These are phyloP conservation scores for Stichopus horrens DNA, from an alignment of 53 echinoderm and acorn worm species.

Conservation along the genomic window DNA sequence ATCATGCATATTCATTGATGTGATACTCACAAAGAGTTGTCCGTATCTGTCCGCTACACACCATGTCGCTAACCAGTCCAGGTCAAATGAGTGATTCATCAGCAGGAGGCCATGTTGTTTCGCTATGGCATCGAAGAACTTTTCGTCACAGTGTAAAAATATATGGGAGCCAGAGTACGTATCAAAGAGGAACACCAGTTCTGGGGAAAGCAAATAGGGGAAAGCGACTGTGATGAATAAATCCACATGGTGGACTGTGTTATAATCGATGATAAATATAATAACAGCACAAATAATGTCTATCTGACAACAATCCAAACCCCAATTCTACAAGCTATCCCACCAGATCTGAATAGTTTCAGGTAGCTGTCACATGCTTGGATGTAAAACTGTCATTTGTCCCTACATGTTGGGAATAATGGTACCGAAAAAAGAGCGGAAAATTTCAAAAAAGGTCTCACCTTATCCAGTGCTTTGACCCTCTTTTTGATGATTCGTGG, in stretches of 20 bases:
- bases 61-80: slow-evolving; percentile 92
- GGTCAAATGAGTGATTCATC: slow-evolving; percentile 79
- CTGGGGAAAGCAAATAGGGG: slow-evolving; percentile 45
- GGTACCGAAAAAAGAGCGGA: no score
- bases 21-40: slow-evolving; percentile 61
- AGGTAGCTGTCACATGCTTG: no score
- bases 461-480: no score
- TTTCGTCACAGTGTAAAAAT: slow-evolving; percentile 55
- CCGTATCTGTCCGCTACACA: slow-evolving; percentile 68
- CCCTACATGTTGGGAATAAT: no score
- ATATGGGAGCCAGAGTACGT: slow-evolving; percentile 78
- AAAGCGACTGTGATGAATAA: background rate
- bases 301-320: no score
- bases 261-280: background rate
- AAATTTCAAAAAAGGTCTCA: no score
- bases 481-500: no score
- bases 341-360: no score
- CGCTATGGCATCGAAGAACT: slow-evolving; percentile 52
- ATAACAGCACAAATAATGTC: no score
- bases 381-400: no score
- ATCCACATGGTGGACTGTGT: background rate
- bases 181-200: slow-evolving; percentile 84
- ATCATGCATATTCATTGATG: background rate
- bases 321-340: no score
- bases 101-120: slow-evolving; percentile 64